Evolutionary conservation across 2,888 invertebrate genomes (phyloP).

Genomic region (Lepetodrilus schrolli): DNA sequence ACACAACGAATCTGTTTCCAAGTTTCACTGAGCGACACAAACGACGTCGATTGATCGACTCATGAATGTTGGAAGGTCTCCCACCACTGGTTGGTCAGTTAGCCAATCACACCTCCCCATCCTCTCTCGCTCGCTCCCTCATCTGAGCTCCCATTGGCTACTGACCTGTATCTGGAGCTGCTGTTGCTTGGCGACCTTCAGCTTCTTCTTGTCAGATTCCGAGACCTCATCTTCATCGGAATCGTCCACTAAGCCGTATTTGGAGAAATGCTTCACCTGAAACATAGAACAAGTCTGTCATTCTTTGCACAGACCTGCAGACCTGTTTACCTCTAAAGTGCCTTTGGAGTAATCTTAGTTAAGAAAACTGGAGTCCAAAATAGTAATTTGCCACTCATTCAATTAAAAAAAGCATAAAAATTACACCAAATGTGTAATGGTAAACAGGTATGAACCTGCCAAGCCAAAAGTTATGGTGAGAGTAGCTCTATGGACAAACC

Average conservation of each 20-base stretch:
- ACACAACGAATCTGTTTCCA: background rate
- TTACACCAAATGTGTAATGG: too few relatives aligned
- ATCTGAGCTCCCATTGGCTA: constrained; percentile 29
- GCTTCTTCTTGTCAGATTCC: constrained; percentile 59
- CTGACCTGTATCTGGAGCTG: constrained; percentile 60
- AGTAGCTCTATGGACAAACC: too few relatives aligned
- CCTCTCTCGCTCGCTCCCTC: constrained; percentile 3
- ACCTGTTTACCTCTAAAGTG: too few relatives aligned
- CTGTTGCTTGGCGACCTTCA: constrained; percentile 57
- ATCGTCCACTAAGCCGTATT: constrained; percentile 93
- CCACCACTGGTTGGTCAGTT: constrained; percentile 14
- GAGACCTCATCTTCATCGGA: constrained; percentile 84
- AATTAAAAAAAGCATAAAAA: too few relatives aligned
- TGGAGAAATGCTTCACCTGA: constrained; percentile 93
- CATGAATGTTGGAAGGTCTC: constrained; percentile 3
- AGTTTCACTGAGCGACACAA: constrained; percentile 15
- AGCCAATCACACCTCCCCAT: constrained; percentile 18
- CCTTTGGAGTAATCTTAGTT: too few relatives aligned
- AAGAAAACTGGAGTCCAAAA: too few relatives aligned
- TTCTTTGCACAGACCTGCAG: too few relatives aligned
- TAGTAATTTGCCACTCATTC: too few relatives aligned
- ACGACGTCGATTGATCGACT: background rate
- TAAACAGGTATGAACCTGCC: too few relatives aligned
- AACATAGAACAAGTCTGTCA: too few relatives aligned
- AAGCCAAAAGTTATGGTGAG: too few relatives aligned